These are phyloP conservation scores for Emydura subglobosa DNA, from an alignment of 2,113 vertebrate genomes.

Conservation along the genomic window DNA sequence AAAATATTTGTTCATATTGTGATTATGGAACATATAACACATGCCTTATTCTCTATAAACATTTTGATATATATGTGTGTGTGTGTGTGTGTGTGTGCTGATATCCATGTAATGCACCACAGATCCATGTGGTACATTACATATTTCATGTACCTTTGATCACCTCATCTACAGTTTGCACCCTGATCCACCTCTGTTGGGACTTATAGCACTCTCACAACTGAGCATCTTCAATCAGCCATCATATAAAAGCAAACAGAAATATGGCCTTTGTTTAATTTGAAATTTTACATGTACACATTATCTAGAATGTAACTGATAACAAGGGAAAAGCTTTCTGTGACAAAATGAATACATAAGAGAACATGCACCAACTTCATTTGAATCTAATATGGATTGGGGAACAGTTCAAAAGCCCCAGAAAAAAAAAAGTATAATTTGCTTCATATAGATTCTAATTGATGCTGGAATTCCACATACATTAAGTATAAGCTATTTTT, in stretches of 20 bases:
- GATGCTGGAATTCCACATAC: background rate
- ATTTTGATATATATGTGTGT: background rate
- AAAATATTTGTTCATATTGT: background rate
- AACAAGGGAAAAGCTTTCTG: background rate
- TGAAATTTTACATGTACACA: background rate
- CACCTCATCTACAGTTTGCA: background rate
- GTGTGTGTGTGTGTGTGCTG: background rate
- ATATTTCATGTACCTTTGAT: slow-evolving; percentile 4
- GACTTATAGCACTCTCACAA: background rate
- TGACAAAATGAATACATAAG: background rate
- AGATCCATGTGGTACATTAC: background rate
- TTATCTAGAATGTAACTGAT: background rate
- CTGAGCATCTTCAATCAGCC: background rate
- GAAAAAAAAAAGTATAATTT: background rate
- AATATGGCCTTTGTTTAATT: background rate
- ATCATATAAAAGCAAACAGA: background rate
- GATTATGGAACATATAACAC: background rate
- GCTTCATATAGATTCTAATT: background rate
- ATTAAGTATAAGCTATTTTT: background rate
- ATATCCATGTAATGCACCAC: background rate
- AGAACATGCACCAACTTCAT: background rate
- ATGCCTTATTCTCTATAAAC: background rate
- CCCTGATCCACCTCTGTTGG: background rate
- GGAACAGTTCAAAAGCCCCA: background rate
- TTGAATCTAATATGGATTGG: background rate